Conservation (phyloP, 2,797 vertebrate species). For the Smutsia temminckii region DNA sequence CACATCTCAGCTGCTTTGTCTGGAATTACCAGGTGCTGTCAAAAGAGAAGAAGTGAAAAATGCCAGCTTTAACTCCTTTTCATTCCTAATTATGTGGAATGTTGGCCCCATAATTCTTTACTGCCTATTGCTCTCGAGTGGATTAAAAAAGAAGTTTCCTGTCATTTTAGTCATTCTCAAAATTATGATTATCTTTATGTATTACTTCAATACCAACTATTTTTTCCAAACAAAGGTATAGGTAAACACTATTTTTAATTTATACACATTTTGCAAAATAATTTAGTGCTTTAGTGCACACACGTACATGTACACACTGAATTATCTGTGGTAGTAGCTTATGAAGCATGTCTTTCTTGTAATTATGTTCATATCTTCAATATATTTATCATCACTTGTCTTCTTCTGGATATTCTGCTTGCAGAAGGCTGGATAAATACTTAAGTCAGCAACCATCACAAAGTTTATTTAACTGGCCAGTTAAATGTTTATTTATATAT, state of each 20-base stretch:
- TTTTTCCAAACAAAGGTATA: not conserved
- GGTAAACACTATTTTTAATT: not conserved
- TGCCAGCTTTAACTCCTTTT: not conserved
- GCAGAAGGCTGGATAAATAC: no score
- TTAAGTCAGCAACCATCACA: not conserved
- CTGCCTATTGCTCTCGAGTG: not conserved
- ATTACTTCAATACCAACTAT: not conserved
- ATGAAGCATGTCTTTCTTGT: not conserved
- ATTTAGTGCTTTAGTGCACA: not conserved
- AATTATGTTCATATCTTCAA: not conserved
- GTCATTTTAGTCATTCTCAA: not conserved
- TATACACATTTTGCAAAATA: not conserved
- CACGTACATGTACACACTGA: not conserved
- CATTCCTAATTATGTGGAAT: not conserved
- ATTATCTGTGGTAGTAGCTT: not conserved
- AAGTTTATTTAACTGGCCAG: not conserved
- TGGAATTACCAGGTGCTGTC: not conserved
- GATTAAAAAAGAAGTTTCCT: not conserved
- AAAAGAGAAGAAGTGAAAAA: not conserved
- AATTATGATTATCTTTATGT: not conserved
- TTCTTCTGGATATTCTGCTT: not conserved
- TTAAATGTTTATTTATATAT: not conserved
- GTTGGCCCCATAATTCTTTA: not conserved
- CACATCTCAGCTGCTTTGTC: not conserved
- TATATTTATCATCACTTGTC: not conserved